Conservation (phyloP, 2,113 vertebrate species). For the Lipotes vexillifer region DNA sequence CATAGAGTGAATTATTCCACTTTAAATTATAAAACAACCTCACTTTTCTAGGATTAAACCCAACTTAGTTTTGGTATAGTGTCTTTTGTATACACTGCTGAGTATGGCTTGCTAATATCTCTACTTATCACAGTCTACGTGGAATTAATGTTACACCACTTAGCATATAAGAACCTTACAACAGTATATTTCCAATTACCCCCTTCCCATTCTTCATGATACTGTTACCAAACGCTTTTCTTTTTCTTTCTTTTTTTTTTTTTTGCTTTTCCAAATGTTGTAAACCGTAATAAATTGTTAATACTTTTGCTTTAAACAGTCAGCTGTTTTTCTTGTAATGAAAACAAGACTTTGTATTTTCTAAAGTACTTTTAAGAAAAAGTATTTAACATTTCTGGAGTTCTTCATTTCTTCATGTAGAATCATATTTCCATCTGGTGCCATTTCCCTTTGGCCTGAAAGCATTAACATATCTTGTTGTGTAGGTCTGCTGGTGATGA, state of each 20-base stretch:
- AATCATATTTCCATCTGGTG: not conserved
- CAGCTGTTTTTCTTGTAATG: not conserved
- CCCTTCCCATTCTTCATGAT: not conserved
- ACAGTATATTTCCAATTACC: not conserved
- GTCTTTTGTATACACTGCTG: not conserved
- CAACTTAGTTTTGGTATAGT: not conserved
- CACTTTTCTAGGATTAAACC: not conserved
- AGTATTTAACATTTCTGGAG: not conserved
- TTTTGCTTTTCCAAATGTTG: not conserved
- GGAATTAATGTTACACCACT: not conserved
- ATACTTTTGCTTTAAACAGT: not conserved
- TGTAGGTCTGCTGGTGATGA: not conserved
- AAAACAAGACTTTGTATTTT: not conserved
- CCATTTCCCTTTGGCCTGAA: not conserved
- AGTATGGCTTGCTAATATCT: not conserved
- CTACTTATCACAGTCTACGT: not conserved
- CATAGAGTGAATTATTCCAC: not conserved
- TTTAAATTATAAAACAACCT: not conserved
- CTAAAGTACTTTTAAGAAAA: not conserved
- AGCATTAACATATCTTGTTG: not conserved
- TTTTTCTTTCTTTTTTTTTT: not conserved
- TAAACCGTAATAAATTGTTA: not conserved
- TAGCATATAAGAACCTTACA: not conserved
- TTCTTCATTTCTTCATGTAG: not conserved
- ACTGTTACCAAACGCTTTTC: not conserved